Percentiles rank a stretch among this genome's conserved stretches.
phyloP scores from a whole-genome alignment of 2,113 vertebrate genomes.

The Bujurquina vittata region DNA sequence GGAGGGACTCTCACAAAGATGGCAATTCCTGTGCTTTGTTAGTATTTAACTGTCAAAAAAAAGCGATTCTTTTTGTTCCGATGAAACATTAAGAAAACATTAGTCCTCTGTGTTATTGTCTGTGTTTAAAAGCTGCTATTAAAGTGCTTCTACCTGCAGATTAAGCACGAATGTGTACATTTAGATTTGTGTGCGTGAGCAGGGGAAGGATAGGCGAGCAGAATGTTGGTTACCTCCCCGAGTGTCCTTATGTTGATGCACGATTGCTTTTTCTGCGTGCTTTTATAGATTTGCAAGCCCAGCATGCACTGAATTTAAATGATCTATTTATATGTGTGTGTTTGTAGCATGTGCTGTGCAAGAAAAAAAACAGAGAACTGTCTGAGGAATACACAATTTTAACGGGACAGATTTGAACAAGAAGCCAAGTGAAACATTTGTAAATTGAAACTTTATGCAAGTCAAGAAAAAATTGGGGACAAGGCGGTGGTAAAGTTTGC shows the following conservation, averaged over 20 bases:
- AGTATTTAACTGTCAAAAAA: constrained; percentile 16
- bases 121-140: constrained; percentile 2
- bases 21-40: constrained; percentile 6
- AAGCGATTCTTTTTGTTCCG: neutral
- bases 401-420: neutral
- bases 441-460: neutral
- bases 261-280: constrained; percentile 3
- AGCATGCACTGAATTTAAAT: constrained; percentile 13
- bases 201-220: neutral
- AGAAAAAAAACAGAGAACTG: neutral
- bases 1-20: neutral
- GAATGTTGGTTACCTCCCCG: constrained; percentile 8
- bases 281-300: neutral
- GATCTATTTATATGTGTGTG: neutral
- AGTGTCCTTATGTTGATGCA: neutral
- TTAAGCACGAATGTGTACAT: neutral
- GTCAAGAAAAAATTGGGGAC: neutral
- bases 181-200: neutral
- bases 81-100: constrained; percentile 16
- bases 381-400: neutral
- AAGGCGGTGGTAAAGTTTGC: neutral
- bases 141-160: neutral
- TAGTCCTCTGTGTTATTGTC: constrained; percentile 6
- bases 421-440: neutral
- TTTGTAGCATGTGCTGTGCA: neutral